A percentile compares a stretch with the other conserved stretches of the same genome.
Evolutionary conservation across 2,797 vertebrate genomes (phyloP).

Genomic region (Ptychadena robeensis): DNA sequence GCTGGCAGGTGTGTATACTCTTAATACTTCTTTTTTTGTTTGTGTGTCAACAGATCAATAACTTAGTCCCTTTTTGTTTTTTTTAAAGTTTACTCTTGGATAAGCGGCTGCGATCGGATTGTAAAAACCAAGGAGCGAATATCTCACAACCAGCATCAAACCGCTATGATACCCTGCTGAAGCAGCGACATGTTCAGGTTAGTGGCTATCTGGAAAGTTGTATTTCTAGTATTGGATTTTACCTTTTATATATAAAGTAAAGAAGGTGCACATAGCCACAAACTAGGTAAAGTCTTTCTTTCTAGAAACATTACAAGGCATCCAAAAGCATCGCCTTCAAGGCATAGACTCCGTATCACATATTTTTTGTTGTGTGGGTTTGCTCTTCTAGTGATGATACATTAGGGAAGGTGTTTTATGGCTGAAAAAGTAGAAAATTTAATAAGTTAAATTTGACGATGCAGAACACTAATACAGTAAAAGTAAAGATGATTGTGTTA

Average conservation of each 20-base stretch:
- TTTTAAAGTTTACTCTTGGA: constrained; percentile 87
- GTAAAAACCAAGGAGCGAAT: constrained; percentile 92
- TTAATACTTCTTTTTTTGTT: not conserved
- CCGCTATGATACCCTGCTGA: constrained; percentile 93
- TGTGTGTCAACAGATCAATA: not conserved
- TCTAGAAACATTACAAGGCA: no score
- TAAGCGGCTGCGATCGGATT: constrained; percentile 90
- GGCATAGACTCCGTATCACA: no score
- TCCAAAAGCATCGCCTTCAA: no score
- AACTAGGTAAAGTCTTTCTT: no score
- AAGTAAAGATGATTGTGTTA: no score
- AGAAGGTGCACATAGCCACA: no score
- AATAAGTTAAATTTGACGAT: no score
- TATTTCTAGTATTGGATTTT: not conserved
- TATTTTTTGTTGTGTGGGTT: no score
- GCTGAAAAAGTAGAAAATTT: no score
- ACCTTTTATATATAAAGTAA: not conserved
- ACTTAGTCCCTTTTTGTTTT: not conserved
- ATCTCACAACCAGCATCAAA: constrained; percentile 90
- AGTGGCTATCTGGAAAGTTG: constrained; percentile 36
- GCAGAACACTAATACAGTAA: no score
- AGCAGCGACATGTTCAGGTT: constrained; percentile 96
- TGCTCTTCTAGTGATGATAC: no score
- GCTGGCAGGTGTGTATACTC: constrained; percentile 86
- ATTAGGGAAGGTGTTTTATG: no score